Base-by-base conservation (phyloP, 2,797 vertebrate species). In the Enteromius afrohamiltoni region DNA sequence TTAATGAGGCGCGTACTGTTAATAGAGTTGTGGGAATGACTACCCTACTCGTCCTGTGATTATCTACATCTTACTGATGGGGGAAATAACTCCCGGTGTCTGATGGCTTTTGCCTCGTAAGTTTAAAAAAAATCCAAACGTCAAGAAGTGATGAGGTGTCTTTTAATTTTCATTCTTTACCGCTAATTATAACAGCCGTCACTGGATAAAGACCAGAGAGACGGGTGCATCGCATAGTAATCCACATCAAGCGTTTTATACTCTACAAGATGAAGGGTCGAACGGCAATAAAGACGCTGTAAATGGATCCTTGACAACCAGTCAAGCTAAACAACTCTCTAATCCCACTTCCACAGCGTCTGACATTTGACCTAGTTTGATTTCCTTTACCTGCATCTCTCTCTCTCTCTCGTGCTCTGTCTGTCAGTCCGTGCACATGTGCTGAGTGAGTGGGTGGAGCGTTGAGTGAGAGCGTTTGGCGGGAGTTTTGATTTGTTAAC, bases 281-380 rank as follows among this genome's bases (percentile, higher is more conserved):
- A 78, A 62, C 31, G 3, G 37, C 82, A 79, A 31, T 87, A 49
- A 81, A 86, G 77, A 58, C 29, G 31, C 58, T 51, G 83, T 85
- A 84, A 88, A 86, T 31, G 1, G 79, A 87, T 85, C 79, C 81
- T 53, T 77, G 77, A 82, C 83, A 64, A 79, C 58, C 80, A 51
- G 68, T 75, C 83, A 77, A 67, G 58, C 75, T 49, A 53, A 83
- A 47, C 73, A 37, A 55, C 77, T 79, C 47, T 53, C 70, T 58
- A 55, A 58, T 82, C 47, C 68, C 19, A 71, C 70, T 31, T 62
- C 37, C 47, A 64, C 70, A 29, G 77, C 67, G 23, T 51, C 85
- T 87, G 53, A 88, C 83, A 84, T 87, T 85, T 74, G 71, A 70
- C 85, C 86, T 76, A 47, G 49, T 80, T 80, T 34, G 82, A 83